A percentile compares a stretch with the other conserved stretches of the same genome.
phyloP scores from a whole-genome alignment of 2,113 vertebrate species.

The Sciurus niger region DNA sequence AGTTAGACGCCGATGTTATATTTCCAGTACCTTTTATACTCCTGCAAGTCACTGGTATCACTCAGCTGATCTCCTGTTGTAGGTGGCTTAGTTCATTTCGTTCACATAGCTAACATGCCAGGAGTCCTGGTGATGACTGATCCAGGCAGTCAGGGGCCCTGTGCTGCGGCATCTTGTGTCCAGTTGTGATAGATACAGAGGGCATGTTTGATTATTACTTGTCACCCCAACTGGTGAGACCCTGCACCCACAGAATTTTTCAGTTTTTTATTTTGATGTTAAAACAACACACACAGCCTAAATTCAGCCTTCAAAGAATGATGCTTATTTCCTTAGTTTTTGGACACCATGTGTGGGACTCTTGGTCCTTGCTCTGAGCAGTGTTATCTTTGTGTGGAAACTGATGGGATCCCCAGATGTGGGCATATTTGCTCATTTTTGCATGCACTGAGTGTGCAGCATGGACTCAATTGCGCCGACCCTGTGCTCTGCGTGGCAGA shows the following conservation, averaged over 20 bases:
- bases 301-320: not conserved
- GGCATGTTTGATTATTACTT: not conserved
- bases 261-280: not conserved
- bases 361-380: not conserved
- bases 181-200: not conserved
- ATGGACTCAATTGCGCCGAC: not conserved
- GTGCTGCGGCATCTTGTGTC: no score
- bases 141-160: not conserved
- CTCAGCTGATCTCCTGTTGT: not conserved
- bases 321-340: not conserved
- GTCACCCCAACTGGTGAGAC: not conserved
- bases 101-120: not conserved
- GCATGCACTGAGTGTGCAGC: not conserved
- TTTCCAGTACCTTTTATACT: not conserved
- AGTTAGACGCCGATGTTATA: not conserved
- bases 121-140: not conserved
- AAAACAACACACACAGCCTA: not conserved
- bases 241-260: not conserved
- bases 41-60: no score
- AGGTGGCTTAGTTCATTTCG: not conserved
- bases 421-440: not conserved
- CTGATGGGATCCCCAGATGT: not conserved
- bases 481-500: no score
- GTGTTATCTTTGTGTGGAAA: not conserved
- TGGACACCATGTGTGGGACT: not conserved